Evolutionary conservation across 2,797 vertebrate species (phyloP).

Genomic region (Cirrhinus mrigala): DNA sequence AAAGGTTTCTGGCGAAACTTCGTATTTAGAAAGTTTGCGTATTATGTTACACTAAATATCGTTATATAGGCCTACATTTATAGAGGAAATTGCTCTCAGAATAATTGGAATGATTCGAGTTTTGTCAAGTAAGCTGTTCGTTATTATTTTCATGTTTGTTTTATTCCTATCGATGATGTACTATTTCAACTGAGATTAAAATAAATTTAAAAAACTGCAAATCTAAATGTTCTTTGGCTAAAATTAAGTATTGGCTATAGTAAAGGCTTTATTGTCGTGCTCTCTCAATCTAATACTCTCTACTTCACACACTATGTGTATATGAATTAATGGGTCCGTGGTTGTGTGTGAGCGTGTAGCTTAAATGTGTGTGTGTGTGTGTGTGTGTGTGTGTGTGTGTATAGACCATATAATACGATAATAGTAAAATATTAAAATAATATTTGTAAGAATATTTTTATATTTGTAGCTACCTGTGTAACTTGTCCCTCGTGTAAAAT

Average conservation of each 20-base stretch:
- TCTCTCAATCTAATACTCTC: neutral
- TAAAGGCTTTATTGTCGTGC: neutral
- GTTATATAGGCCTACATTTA: neutral
- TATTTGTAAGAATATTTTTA: neutral
- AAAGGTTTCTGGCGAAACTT: neutral
- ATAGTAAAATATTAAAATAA: neutral
- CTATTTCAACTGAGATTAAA: neutral
- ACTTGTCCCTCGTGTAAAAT: constrained; percentile 20
- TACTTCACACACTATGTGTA: neutral
- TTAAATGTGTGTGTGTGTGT: neutral
- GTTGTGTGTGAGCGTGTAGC: neutral
- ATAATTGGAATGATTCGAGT: neutral
- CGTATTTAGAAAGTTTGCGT: neutral
- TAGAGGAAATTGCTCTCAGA: neutral
- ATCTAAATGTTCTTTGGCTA: neutral
- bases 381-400: constrained; percentile 16
- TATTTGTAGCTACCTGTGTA: constrained; percentile 24
- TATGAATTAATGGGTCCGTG: neutral
- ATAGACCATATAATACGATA: neutral
- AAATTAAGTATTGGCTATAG: neutral
- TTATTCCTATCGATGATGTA: neutral
- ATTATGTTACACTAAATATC: neutral
- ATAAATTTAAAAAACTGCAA: neutral
- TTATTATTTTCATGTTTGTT: neutral
- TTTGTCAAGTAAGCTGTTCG: neutral